Conservation (phyloP, 1,140 invertebrate species). For the Drosophila varians region DNA sequence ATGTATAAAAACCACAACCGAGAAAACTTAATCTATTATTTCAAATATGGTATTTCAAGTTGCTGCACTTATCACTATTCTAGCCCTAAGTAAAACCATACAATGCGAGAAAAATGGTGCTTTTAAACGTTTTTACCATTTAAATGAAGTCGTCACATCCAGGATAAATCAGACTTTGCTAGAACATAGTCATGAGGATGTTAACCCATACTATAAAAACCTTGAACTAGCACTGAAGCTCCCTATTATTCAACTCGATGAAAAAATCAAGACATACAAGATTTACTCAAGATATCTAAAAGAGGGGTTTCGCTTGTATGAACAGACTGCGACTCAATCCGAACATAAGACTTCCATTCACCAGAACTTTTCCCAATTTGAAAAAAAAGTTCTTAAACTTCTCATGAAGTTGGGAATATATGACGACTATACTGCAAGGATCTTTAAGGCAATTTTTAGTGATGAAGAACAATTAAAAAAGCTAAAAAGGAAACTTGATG, state of each 20-base stretch:
- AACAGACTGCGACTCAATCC: neutral
- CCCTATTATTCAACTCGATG: conserved; percentile 30
- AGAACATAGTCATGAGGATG: neutral
- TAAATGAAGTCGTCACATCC: conserved; percentile 24
- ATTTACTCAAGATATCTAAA: conserved; percentile 1
- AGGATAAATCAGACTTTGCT: conserved; percentile 23
- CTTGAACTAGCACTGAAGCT: conserved; percentile 25
- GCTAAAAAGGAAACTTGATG: conserved; percentile 26
- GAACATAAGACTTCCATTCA: neutral
- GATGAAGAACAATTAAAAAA: conserved; percentile 29
- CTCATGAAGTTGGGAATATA: conserved; percentile 36
- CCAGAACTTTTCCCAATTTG: neutral
- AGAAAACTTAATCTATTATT: neutral
- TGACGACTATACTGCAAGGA: conserved; percentile 10
- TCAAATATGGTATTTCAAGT: neutral
- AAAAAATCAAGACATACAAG: conserved; percentile 40
- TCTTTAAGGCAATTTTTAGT: conserved; percentile 44
- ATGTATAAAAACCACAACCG: neutral
- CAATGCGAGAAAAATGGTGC: neutral
- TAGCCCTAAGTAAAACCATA: neutral
- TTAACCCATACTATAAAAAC: neutral
- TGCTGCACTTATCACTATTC: neutral
- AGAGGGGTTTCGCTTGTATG: neutral
- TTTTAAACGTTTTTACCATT: neutral
- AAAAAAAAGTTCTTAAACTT: conserved; percentile 24